These are phyloP conservation scores for Arizona elegans DNA, from an alignment of 2,113 vertebrate species.

Conservation along the genomic window DNA sequence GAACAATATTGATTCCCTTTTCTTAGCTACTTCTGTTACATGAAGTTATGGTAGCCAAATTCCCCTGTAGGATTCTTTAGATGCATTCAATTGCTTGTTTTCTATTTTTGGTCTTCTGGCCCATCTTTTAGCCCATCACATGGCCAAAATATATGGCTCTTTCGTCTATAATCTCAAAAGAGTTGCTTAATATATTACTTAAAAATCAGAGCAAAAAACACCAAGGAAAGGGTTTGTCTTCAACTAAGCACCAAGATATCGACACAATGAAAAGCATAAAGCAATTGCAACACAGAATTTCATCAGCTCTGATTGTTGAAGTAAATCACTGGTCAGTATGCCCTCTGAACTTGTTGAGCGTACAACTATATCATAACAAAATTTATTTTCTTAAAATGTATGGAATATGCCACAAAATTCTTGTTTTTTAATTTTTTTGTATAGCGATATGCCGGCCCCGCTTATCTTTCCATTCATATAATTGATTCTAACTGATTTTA, in stretches of 20 bases:
- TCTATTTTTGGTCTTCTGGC: neutral
- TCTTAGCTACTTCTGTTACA: neutral
- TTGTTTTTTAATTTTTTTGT: accelerated
- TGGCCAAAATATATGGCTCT: neutral
- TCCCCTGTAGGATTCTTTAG: neutral
- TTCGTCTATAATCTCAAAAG: neutral
- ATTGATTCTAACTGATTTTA: neutral
- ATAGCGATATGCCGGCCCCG: neutral
- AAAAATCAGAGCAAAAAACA: neutral
- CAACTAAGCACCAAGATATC: neutral
- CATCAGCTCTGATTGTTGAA: neutral
- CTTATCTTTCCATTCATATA: neutral
- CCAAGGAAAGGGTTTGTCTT: neutral
- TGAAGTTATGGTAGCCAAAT: neutral
- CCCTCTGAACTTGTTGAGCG: neutral
- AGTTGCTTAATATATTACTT: neutral
- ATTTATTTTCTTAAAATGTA: neutral
- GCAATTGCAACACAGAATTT: neutral
- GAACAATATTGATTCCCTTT: neutral
- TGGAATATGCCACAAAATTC: accelerated
- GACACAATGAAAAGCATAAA: neutral
- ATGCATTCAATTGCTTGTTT: neutral
- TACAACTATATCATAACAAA: neutral
- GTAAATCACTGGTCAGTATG: neutral
- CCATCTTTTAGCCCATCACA: neutral